Base-by-base conservation (phyloP, 2,888 invertebrate genomes). In the Heliconius cydno region DNA sequence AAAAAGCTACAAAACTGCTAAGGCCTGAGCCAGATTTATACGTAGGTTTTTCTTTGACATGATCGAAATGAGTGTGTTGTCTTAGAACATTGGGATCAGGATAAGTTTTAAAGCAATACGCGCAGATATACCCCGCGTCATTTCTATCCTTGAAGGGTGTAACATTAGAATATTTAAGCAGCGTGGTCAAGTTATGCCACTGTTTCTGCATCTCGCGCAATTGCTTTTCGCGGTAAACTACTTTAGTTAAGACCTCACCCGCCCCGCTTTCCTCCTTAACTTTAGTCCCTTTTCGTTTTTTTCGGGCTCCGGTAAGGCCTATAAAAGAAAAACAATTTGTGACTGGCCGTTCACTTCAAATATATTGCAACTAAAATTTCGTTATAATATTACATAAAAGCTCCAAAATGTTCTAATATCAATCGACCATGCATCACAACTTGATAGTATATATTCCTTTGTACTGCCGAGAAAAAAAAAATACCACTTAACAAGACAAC, bases 291-390 rank as follows among this genome's bases (percentile, higher is more conserved):
- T 91, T 92, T 82, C 86, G 88, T 88, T 89, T 92, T 91, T 92
- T 92, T 85, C 89, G 85, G 84, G 90, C 90, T 88, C 92, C 89
- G 86, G 90, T 89, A 83, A 87, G 88, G 91, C 94, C 94, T 94
- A 94, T 92, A 94, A 94, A 94, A 94, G 94, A 94, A 94, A 94
- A 93, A 91, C 85, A 90, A 89, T 88, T 88, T 90, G 91, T 93
- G 91, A 93, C 90, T 90, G 88, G 90, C 89, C 90, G 85, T 87
- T 87, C 80, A 81, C 79, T 79, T 80, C 67, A 77, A 81, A 77
- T 66, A 82, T 80, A 82, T 79, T 79, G 68, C 67, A 72, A 57
- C 70, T 76, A 78, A 73, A 71, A 67, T 65, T 80, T 79, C 68
- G 60, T 72, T 15, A 65, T 46, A 41, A 41, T 13, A 75, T 75